A percentile compares a stretch with the other conserved stretches of the same genome.
Evolutionary conservation across 2,797 vertebrate genomes (phyloP).

Genomic region (Danio jaintianensis): DNA sequence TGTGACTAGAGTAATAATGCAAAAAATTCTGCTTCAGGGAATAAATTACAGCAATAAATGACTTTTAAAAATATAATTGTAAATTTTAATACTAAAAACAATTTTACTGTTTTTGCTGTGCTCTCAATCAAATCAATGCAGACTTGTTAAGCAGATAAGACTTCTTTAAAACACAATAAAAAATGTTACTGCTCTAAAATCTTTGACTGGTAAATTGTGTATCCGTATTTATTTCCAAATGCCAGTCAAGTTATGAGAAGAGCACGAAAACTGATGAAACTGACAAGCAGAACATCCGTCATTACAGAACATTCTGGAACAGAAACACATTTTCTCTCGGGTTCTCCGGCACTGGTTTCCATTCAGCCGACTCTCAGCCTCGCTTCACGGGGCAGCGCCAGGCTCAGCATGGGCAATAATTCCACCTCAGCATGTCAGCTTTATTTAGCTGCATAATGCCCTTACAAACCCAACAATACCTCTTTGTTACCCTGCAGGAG

Average conservation of each 20-base stretch:
- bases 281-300: background rate
- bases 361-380: slow-evolving; percentile 65
- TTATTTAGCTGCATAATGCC: slow-evolving; percentile 76
- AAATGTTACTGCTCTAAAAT: no score
- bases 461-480: slow-evolving; percentile 73
- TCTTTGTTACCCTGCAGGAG: slow-evolving; percentile 77
- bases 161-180: no score
- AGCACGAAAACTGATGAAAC: background rate
- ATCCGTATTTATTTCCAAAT: background rate
- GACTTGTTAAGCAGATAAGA: no score
- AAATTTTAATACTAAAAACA: no score
- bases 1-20: no score
- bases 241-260: background rate
- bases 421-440: slow-evolving; percentile 77
- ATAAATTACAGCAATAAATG: no score
- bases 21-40: no score
- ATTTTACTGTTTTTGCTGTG: no score
- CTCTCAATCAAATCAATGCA: no score
- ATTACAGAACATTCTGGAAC: slow-evolving; percentile 41
- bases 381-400: slow-evolving; percentile 66
- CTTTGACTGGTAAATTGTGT: no score
- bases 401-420: slow-evolving; percentile 74
- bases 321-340: slow-evolving; percentile 36
- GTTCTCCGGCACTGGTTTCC: slow-evolving; percentile 44
- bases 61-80: no score